phyloP scores from a whole-genome alignment of 2,113 vertebrate species.

The Cygnus buccinator region DNA sequence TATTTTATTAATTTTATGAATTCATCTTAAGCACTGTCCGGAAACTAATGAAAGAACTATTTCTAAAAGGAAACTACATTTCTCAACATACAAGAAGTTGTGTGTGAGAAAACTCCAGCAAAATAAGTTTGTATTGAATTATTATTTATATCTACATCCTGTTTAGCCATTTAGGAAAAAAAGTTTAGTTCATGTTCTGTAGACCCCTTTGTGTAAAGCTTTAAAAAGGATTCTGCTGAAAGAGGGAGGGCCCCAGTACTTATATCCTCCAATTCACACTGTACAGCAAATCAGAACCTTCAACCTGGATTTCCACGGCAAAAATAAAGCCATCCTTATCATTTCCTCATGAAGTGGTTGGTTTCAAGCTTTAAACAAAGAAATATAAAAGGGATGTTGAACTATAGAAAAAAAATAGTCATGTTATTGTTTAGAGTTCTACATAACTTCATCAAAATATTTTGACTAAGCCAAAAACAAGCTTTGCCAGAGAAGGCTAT shows the following conservation, averaged over 20 bases:
- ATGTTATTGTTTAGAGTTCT: neutral
- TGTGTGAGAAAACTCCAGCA: conserved; percentile 73
- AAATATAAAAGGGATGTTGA: neutral
- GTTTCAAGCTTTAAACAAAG: conserved; percentile 38
- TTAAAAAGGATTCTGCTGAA: conserved; percentile 66
- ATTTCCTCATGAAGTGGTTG: conserved; percentile 43
- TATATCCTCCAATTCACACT: conserved; percentile 82
- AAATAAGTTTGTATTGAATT: conserved; percentile 67
- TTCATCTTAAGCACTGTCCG: neutral
- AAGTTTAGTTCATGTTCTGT: conserved; percentile 47
- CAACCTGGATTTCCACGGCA: conserved; percentile 54
- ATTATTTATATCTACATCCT: conserved; percentile 84
- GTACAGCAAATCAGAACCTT: conserved; percentile 14
- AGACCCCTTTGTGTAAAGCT: conserved; percentile 50
- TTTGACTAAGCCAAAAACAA: neutral
- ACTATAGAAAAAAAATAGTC: neutral
- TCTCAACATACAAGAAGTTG: conserved; percentile 47
- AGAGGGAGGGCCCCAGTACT: conserved; percentile 62
- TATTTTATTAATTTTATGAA: neutral
- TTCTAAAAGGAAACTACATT: conserved; percentile 59
- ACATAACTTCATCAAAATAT: neutral
- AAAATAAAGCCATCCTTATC: conserved; percentile 53
- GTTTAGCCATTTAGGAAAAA: conserved; percentile 70
- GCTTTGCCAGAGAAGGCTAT: neutral
- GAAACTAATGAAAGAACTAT: conserved; percentile 46